Evolutionary conservation across 2,797 vertebrate species (phyloP).

Genomic region (Brachyalestes nurse): DNA sequence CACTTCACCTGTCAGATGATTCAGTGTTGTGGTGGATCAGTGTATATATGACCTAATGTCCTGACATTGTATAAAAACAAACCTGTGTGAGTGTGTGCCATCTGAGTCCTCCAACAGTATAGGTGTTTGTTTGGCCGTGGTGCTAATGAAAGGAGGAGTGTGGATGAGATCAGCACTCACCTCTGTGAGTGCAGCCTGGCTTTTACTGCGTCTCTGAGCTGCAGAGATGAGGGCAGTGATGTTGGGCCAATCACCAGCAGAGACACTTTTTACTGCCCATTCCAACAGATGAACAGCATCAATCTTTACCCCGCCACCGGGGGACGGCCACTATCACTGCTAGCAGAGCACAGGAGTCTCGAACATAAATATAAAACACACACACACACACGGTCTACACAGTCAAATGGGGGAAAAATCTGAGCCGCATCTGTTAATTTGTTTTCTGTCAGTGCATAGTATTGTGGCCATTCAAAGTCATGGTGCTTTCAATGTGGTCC

Average conservation of each 20-base stretch:
- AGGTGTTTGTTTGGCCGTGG: constrained; percentile 54
- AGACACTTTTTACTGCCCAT: constrained; percentile 72
- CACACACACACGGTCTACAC: constrained; percentile 37
- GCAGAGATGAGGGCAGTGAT: constrained; percentile 54
- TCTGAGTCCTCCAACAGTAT: constrained; percentile 60
- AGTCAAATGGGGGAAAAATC: not conserved
- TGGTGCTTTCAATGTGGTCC: not conserved
- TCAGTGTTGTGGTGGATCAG: too few species aligned
- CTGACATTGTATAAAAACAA: not conserved
- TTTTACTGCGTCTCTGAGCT: constrained; percentile 41
- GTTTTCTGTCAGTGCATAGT: not conserved
- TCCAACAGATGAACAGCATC: constrained; percentile 77
- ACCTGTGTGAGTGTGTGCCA: constrained; percentile 5
- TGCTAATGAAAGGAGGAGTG: constrained; percentile 61
- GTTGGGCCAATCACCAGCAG: constrained; percentile 47
- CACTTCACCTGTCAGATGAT: too few species aligned
- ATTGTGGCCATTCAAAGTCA: not conserved
- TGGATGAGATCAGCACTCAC: constrained; percentile 67
- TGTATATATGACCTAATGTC: not conserved
- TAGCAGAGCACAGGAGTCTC: constrained; percentile 40
- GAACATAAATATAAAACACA: constrained; percentile 44
- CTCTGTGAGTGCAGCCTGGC: constrained; percentile 57
- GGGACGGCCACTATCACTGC: constrained; percentile 59
- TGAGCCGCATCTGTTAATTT: not conserved
- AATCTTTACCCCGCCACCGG: constrained; percentile 71